Base-by-base conservation (phyloP, 2,888 invertebrate species). In the Leucophora obtusa region DNA sequence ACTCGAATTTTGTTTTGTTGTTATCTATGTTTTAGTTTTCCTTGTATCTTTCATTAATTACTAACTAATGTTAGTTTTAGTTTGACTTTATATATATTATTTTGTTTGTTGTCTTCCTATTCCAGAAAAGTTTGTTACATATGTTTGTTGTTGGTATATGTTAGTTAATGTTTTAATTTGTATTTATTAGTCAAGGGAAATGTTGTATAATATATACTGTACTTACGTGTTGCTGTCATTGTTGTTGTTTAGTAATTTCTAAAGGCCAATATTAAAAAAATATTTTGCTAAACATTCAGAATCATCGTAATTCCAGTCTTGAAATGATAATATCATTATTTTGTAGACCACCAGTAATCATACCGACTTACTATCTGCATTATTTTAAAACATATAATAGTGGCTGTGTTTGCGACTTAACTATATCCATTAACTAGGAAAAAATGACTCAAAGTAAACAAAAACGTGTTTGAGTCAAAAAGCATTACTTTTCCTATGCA, bases 121-220 rank as follows among this genome's bases (percentile, higher is more conserved):
- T 38, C 38, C 14, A 38, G 10, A 14, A 38, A 38, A 11, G 38
- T 38, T 38, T 38, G 10, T 9, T 28, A 6, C 28, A 4, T 28
- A 28, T 7, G 6, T 28, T 28, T 28, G 28, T 28, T 28, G 28
- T 28, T 28, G 4, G 28, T 17, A 14, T 53, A 38, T 60, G 18
- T 50, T 63, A 63, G 63, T 76, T 51, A 51, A 59, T 63, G 50
- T 43, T 70, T 43, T 59, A 76, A 71, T 77, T 65, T 59, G 59
- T 71, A 43, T 71, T 71, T 77, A 60, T 65, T 71, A 71, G 33
- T 53, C 51, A 51, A 21, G 59, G 65, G 3, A 28, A 65, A 59
- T 65, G 53, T 62, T 60, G 38, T 65, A 21, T 21, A 21, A 21
- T 21, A 21, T 35, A 7, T 35, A 38, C 11, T 11, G 11, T 11